Evolutionary conservation across 2,113 vertebrate genomes (phyloP).

Genomic region (Anas platyrhynchos): DNA sequence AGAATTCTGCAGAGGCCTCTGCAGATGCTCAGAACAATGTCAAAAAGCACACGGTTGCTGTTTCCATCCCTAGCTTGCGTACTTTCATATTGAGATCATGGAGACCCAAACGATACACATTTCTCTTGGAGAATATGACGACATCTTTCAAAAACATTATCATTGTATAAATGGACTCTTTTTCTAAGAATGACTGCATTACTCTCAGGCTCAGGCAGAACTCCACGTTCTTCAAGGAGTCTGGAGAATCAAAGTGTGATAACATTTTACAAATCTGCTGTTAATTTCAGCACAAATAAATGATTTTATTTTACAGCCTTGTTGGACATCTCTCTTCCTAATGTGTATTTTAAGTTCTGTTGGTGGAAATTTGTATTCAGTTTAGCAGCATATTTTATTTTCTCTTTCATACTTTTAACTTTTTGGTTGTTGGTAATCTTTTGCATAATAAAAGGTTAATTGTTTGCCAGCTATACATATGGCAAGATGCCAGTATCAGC

Average conservation of each 20-base stretch:
- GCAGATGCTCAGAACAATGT: not conserved
- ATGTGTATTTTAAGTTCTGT: not conserved
- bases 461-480: not conserved
- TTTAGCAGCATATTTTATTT: not conserved
- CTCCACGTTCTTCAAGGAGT: not conserved
- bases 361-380: not conserved
- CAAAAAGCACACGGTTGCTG: not conserved
- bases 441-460: constrained; percentile 4
- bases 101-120: not conserved
- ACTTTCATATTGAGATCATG: not conserved
- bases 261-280: not conserved
- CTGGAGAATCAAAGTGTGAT: not conserved
- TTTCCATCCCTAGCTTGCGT: accelerated
- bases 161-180: not conserved
- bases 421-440: not conserved
- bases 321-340: not conserved
- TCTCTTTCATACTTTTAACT: not conserved
- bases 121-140: not conserved
- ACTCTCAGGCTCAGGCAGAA: not conserved
- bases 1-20: not conserved
- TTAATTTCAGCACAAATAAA: not conserved
- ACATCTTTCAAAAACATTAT: not conserved
- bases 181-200: not conserved
- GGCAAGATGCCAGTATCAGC: not conserved
- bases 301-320: not conserved